Evolutionary conservation across 2,113 vertebrate species (phyloP).

Genomic region (Brachypodius melanocephalos): DNA sequence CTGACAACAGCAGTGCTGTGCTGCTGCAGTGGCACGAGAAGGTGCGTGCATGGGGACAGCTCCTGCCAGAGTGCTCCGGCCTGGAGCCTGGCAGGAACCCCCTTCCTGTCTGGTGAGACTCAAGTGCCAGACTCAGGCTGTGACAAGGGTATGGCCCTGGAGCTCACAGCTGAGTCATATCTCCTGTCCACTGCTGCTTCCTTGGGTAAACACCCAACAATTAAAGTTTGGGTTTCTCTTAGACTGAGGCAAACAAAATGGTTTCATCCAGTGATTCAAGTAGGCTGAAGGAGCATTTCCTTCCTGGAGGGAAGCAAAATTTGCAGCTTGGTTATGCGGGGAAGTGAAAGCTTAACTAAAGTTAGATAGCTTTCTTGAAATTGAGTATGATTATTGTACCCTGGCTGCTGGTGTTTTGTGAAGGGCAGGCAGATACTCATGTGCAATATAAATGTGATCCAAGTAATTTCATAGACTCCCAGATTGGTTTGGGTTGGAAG

Average conservation of each 20-base stretch:
- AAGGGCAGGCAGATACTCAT: not conserved
- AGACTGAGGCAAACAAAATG: not conserved
- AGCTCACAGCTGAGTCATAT: not conserved
- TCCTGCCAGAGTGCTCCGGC: not conserved
- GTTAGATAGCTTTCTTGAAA: not conserved
- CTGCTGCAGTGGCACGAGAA: slow-evolving; percentile 98
- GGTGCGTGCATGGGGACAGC: slow-evolving; percentile 61
- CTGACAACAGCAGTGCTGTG: slow-evolving; percentile 95
- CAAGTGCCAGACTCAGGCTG: not conserved
- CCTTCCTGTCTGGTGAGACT: not conserved
- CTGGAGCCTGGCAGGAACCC: not conserved
- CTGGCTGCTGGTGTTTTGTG: not conserved
- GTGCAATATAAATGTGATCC: not conserved
- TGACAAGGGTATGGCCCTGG: not conserved
- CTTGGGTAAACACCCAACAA: not conserved
- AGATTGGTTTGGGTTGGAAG: not conserved
- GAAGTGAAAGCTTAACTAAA: not conserved
- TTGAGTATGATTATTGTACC: not conserved
- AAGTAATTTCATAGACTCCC: not conserved
- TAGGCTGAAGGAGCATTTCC: not conserved
- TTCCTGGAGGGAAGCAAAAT: not conserved
- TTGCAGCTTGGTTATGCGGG: not conserved
- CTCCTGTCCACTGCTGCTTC: not conserved
- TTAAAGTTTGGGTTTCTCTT: not conserved
- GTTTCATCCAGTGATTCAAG: not conserved